Conservation (phyloP, 2,113 vertebrate species). For the Saiga tatarica region DNA sequence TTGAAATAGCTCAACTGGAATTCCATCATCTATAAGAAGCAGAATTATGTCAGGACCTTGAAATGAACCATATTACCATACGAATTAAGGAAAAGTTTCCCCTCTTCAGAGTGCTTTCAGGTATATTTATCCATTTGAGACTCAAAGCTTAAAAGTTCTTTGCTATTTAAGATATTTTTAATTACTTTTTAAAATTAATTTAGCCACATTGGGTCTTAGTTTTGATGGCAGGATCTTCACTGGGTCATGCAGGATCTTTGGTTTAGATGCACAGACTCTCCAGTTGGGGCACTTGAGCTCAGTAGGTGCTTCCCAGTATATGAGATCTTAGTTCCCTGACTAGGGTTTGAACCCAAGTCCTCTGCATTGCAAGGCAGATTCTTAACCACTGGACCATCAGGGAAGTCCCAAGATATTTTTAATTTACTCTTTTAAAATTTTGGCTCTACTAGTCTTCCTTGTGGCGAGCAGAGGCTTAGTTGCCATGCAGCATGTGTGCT, state of each 20-base stretch:
- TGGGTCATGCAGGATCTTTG: neutral
- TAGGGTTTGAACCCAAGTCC: neutral
- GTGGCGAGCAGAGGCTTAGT: neutral
- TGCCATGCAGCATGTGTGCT: neutral
- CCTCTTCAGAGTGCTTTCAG: constrained; percentile 4
- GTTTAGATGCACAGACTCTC: neutral
- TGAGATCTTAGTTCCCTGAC: neutral
- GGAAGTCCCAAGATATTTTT: neutral
- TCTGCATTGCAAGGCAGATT: neutral
- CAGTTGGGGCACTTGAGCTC: neutral
- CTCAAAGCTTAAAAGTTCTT: constrained; percentile 1
- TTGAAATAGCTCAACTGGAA: too few species aligned
- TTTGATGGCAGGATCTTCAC: neutral
- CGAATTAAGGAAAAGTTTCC: neutral
- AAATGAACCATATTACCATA: neutral
- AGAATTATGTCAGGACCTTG: neutral
- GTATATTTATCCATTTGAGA: neutral
- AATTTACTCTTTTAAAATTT: neutral
- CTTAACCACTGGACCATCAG: neutral
- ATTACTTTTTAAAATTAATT: neutral
- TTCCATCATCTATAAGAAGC: neutral
- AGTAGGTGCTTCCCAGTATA: neutral
- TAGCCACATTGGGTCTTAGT: neutral
- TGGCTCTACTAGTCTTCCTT: neutral
- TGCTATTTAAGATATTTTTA: constrained; percentile 5